Evolutionary conservation across 2,797 vertebrate genomes (phyloP).

Genomic region (Gymnothorax reevesii): DNA sequence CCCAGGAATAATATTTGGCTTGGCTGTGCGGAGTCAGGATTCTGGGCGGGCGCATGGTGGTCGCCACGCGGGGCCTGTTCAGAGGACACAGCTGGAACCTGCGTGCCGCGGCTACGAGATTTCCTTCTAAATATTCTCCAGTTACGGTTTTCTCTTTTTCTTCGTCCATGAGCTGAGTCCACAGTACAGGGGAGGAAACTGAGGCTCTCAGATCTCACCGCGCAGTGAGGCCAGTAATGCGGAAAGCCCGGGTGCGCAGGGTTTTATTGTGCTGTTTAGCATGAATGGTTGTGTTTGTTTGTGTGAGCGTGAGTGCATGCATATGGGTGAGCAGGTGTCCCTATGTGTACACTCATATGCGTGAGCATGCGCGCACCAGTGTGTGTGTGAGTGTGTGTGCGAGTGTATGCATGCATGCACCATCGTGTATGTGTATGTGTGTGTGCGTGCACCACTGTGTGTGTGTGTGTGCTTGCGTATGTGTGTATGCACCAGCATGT

Average conservation of each 20-base stretch:
- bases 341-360: too few relatives aligned
- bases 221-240: slow-evolving; percentile 39
- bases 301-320: too few relatives aligned
- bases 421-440: not conserved
- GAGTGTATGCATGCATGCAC: too few relatives aligned
- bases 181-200: not conserved
- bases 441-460: not conserved
- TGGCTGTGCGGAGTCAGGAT: slow-evolving; percentile 40
- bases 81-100: slow-evolving; percentile 44
- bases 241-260: slow-evolving; percentile 23
- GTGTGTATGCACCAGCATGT: not conserved
- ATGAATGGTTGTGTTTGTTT: too few relatives aligned
- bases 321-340: too few relatives aligned
- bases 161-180: not conserved
- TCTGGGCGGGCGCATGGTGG: slow-evolving; percentile 31
- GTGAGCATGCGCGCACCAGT: too few relatives aligned
- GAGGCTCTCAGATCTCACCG: slow-evolving; percentile 29
- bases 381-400: too few relatives aligned
- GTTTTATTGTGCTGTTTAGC: too few relatives aligned
- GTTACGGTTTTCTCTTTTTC: slow-evolving; percentile 25
- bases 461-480: not conserved
- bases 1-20: slow-evolving; percentile 57
- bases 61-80: slow-evolving; percentile 23
- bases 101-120: not conserved
- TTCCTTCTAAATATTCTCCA: slow-evolving; percentile 11